A percentile compares a stretch with the other conserved stretches of the same genome.
Conservation (phyloP, 2,888 invertebrate genomes). For the Plebejus melissa region DNA sequence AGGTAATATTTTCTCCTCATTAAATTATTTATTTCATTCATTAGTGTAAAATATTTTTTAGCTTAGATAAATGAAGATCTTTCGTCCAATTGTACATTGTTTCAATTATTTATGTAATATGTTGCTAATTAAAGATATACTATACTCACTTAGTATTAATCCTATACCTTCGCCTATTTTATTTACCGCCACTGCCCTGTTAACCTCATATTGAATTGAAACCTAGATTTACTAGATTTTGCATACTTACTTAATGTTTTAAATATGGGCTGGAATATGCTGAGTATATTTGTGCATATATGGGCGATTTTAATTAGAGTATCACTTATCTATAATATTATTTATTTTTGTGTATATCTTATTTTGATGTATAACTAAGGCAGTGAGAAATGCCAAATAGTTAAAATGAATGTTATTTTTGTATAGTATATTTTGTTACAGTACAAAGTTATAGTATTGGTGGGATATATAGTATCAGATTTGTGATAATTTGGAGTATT, state of each 20-base stretch:
- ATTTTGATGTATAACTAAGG: background rate
- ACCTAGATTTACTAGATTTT: background rate
- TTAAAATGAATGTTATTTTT: slow-evolving; percentile 22
- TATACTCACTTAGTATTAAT: slow-evolving; percentile 21
- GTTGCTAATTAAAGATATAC: slow-evolving; percentile 23
- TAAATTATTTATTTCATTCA: slow-evolving; percentile 30
- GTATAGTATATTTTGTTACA: slow-evolving; percentile 21
- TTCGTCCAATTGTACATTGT: slow-evolving; percentile 17
- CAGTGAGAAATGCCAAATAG: slow-evolving; percentile 22
- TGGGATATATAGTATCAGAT: slow-evolving; percentile 10
- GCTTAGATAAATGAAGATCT: slow-evolving; percentile 24
- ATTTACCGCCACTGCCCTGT: background rate
- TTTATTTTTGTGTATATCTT: background rate
- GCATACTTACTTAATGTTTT: background rate
- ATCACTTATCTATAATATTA: background rate
- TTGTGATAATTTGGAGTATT: slow-evolving; percentile 29
- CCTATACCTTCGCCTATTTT: background rate
- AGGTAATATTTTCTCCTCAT: background rate
- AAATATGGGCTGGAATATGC: background rate
- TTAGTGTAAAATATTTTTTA: slow-evolving; percentile 29
- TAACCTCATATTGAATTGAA: background rate
- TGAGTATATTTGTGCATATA: background rate
- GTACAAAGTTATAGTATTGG: slow-evolving; percentile 25
- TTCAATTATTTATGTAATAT: slow-evolving; percentile 22
- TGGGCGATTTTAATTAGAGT: background rate